Evolutionary conservation across 1,140 invertebrate species (phyloP), one percentile per base, ranked within the genome.

Genomic region (Drosophila kanapiae): DNA sequence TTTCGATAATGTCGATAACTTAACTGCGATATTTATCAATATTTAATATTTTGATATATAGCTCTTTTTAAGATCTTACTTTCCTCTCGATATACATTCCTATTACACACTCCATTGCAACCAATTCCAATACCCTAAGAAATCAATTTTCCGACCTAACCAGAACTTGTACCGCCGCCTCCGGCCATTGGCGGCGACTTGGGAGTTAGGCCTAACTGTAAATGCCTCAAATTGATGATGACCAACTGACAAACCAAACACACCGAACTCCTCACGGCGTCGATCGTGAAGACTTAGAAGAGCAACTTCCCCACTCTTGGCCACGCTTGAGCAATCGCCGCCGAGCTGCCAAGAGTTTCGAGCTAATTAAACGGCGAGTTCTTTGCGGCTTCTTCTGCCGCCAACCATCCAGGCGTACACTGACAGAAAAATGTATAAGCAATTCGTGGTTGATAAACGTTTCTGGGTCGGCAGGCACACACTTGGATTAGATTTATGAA

Each of bases 401-500:
- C 27, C 16, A 51, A n/a, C 16, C 51, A 47, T 54, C 48, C 27
- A 75, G 35, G 42, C 42, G 29, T 57, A 77, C 74, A 77, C 75
- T 77, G 70, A 7, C 53, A 76, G 61, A 75, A 76, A 76, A 68
- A n/a, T 29, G 9, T 27, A 9, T 56, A 8, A 13, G 14, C 23
- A 27, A 57, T 75, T 56, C 45, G 31, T 38, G 42, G 33, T 54
- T 61, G 57, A 57, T 64, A 54, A 48, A 10, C 59, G 45, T 77
- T 88, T 90, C 65, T 88, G 84, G 84, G 85, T 88, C 81, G 76
- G 56, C 78, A 67, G 53, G 54, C 85, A 84, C 84, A 60, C 70
- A 69, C 48, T 16, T 14, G 45, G 38, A 37, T 31, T 69, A 31
- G 62, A 84, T 90, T 84, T 90, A 88, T 90, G 78, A n/a, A 40